Evolutionary conservation across 2,888 invertebrate species (phyloP), one percentile per base, ranked within the genome.

Genomic region (Lasioglossum lativentre): DNA sequence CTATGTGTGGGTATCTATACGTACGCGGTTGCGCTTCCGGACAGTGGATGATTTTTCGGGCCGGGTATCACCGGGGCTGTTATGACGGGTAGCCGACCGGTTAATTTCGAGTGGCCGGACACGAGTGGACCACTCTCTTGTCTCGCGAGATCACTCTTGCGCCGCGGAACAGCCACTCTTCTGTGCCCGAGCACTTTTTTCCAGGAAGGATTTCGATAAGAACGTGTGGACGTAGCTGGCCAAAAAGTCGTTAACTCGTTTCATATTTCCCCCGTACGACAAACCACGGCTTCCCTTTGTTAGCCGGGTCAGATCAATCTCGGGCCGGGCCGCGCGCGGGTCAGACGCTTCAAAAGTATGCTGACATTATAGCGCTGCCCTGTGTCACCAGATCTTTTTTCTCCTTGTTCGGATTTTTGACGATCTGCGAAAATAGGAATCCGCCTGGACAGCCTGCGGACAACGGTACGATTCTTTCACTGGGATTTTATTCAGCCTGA

Each of bases 201-300:
- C 92, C 87, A 83, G 88, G 92, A 92, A 92, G 90, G 88, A 92
- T 88, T 92, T 91, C 89, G 92, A 92, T 92, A 92, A 92, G 91
- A 90, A 87, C 87, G 82, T 84, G 89, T 74, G 80, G 85, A 88
- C 81, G 70, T 75, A 80, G 83, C 77, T 82, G 88, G 86, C 84
- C 86, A 74, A 81, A 90, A 87, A 85, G 86, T 91, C 88, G 87
- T 91, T 90, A 91, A 76, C 82, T 70, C 88, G 83, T 85, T 82
- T 89, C 86, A 75, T 77, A 78, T 84, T 86, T 88, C 75, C 80
- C 78, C 78, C 12, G 75, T 42, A 74, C 42, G 80, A 75, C 80
- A 59, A 63, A n/a, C 79, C 75, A 40, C 66, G 77, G 75, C 66
- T 27, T 70, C 70, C 75, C 77, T 86, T 82, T 80, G 82, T 84